Evolutionary conservation across 2,797 vertebrate genomes (phyloP), one percentile per base, ranked within the genome.

Genomic region (Acridotheres tristis): DNA sequence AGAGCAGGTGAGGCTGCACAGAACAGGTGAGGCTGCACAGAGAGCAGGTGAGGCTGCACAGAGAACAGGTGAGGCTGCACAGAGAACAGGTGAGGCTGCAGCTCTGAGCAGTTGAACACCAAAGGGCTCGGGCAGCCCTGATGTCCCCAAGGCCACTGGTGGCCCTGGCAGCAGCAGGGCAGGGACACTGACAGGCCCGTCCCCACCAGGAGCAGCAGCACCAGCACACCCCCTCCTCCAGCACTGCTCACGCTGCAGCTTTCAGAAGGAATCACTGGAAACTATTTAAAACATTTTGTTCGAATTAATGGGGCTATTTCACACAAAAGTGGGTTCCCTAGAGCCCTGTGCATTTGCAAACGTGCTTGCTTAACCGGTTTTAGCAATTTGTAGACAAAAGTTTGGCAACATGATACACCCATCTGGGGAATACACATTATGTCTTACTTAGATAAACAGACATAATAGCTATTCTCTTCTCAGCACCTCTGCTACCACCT

Each of bases 221-320:
- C 2, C 10, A 1, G 75, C 42, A 11, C 73, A 22, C 30, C 87
- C 74, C 74, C 19, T 55, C 26, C 8, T 9, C 58, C 7, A 47
- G 67, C 53, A 2, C 72, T 62, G 29, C 12, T 47, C 71, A 10
- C 12, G 32, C 17, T 75, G 34, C 25, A 68, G 93, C 94, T 34
- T 38, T 79, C 1, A 47, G 55, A 78, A 85, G 89, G 71, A 72
- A 91, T 42, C 74, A 88, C 36, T 69, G 26, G 18, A 12, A 90
- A 87, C 88, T 80, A 72, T 66, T 93, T 75, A 88, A 83, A 93
- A 89, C 73, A 5, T 91, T 96, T 91, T 92, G 89, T 59, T 90
- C 84, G 94, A 88, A 97, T 96, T 93, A 97, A 97, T 47, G 93
- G 93, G 93, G 76, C 94, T 93, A 59, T 88, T 93, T 96, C 69